A percentile compares a stretch with the other conserved stretches of the same genome.
Evolutionary conservation across 2,888 invertebrate species (phyloP).

Genomic region (Omphaloscelis lunosa): DNA sequence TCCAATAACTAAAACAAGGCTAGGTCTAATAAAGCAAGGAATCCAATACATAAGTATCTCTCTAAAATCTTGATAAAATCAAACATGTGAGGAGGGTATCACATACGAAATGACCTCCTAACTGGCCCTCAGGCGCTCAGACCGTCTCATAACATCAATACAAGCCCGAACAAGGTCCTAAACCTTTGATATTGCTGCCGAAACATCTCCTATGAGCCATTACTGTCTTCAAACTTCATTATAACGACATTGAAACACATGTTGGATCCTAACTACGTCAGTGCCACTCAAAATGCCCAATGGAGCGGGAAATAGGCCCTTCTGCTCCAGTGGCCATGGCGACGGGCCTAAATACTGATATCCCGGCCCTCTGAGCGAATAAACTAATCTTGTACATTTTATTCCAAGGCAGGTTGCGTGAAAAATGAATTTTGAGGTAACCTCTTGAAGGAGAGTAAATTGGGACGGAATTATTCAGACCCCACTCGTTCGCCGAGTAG

Average conservation of each 20-base stretch:
- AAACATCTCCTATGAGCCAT: conserved; percentile 49
- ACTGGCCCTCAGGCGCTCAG: conserved; percentile 17
- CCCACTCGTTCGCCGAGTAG: conserved; percentile 63
- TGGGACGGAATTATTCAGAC: conserved; percentile 79
- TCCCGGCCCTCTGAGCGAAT: conserved; percentile 69
- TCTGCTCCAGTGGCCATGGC: conserved; percentile 85
- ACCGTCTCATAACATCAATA: conserved; percentile 34
- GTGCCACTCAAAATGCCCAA: conserved; percentile 80
- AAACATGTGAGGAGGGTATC: not conserved
- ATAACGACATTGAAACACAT: conserved; percentile 76
- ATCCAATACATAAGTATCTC: not conserved
- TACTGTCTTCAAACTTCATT: conserved; percentile 75
- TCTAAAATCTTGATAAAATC: conserved; percentile 6
- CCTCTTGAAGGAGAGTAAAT: conserved; percentile 73
- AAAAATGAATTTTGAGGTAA: conserved; percentile 83
- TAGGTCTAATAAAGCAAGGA: not conserved
- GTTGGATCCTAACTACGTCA: conserved; percentile 79
- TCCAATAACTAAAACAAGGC: not conserved
- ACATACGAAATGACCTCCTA: conserved; percentile 13
- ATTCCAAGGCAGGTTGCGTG: conserved; percentile 75
- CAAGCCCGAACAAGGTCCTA: conserved; percentile 32
- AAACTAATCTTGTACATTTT: conserved; percentile 82
- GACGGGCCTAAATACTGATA: conserved; percentile 80
- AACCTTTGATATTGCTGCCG: conserved; percentile 57
- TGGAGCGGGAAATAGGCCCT: conserved; percentile 87